A percentile compares a stretch with the other conserved stretches of the same genome.
These are phyloP conservation scores for Brachionichthys hirsutus DNA, from an alignment of 2,113 vertebrate species.

Conservation along the genomic window DNA sequence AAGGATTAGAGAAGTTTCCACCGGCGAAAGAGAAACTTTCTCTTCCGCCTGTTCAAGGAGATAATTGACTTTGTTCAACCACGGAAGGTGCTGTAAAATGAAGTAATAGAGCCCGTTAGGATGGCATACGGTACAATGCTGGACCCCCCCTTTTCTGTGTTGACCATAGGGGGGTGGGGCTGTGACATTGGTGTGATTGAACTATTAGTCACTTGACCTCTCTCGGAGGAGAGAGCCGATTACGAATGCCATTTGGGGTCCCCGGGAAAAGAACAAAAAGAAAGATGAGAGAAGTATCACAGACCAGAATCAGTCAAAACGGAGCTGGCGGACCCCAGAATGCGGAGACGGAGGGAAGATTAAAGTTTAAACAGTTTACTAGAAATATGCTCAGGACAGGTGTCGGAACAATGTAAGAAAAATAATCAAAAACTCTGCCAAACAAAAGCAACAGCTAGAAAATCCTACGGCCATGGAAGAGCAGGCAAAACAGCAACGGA, in stretches of 20 bases:
- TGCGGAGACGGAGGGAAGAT: too few species aligned
- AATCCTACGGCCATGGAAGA: too few species aligned
- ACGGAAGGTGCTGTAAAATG: constrained; percentile 86
- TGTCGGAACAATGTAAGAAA: constrained; percentile 46
- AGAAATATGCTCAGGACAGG: too few species aligned
- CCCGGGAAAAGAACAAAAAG: constrained; percentile 61
- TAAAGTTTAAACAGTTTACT: too few species aligned
- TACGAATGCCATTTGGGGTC: constrained; percentile 84
- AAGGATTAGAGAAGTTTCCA: constrained; percentile 34
- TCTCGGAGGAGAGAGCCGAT: constrained; percentile 78
- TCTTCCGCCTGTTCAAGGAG: constrained; percentile 61
- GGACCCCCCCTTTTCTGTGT: constrained; percentile 53
- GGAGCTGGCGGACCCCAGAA: too few species aligned
- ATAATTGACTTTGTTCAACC: constrained; percentile 91
- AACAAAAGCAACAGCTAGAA: constrained; percentile 11
- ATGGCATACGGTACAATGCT: constrained; percentile 67
- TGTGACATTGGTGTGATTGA: constrained; percentile 94
- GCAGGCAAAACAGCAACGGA: too few species aligned
- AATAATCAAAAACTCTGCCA: constrained; percentile 25
- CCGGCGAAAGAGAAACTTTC: constrained; percentile 14
- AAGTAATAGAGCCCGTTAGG: constrained; percentile 89
- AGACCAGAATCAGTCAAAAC: too few species aligned
- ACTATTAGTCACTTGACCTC: constrained; percentile 93
- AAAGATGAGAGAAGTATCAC: constrained; percentile 58
- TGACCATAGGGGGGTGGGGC: constrained; percentile 72